Conservation (phyloP, 2,113 vertebrate genomes). For the Alligator sinensis region DNA sequence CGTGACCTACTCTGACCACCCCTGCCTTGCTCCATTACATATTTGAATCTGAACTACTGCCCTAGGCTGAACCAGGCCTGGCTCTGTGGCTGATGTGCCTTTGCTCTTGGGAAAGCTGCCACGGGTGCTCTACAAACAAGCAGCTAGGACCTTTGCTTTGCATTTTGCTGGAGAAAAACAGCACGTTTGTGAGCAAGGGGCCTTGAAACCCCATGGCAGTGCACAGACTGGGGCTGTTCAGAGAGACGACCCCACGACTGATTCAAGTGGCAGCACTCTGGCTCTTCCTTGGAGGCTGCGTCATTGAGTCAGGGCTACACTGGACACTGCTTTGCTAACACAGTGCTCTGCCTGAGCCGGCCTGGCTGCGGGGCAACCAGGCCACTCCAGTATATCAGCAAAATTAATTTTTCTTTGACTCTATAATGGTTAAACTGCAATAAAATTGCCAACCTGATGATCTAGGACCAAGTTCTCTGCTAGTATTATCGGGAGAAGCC, state of each 20-base stretch:
- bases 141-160: background rate
- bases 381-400: background rate
- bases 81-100: background rate
- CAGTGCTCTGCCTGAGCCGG: slow-evolving; percentile 18
- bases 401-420: slow-evolving; percentile 35
- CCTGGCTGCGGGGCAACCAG: background rate
- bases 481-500: slow-evolving; percentile 24
- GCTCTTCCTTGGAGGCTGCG: background rate
- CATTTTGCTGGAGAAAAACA: background rate
- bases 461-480: slow-evolving; percentile 27
- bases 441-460: slow-evolving; percentile 27
- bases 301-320: background rate
- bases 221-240: background rate
- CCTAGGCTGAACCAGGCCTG: background rate
- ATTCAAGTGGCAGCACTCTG: background rate
- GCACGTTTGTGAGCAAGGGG: background rate
- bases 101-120: background rate
- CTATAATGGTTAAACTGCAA: slow-evolving; percentile 57
- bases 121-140: background rate
- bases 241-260: background rate
- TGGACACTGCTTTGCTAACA: background rate
- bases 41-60: background rate
- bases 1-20: no score
- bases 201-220: no score
- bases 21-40: no score